A percentile compares a stretch with the other conserved stretches of the same genome.
phyloP scores from a whole-genome alignment of 1,140 invertebrate genomes.

The Capitella teleta region DNA sequence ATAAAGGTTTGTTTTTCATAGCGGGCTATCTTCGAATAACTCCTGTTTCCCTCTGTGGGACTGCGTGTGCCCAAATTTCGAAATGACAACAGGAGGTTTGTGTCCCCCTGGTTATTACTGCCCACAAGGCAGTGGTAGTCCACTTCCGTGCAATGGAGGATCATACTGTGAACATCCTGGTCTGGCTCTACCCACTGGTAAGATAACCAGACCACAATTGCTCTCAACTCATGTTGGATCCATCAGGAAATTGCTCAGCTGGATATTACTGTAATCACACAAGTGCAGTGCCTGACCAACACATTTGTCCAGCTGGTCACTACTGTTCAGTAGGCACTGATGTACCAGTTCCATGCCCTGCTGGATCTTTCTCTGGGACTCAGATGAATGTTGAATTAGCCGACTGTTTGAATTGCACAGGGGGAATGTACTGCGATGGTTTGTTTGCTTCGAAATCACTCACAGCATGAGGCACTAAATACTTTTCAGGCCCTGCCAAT shows the following conservation, averaged over 20 bases:
- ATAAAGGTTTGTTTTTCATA: slow-evolving; percentile 9
- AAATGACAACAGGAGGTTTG: slow-evolving; percentile 25
- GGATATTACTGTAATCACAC: slow-evolving; percentile 34
- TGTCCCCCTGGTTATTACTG: slow-evolving; percentile 34
- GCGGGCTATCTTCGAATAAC: slow-evolving; percentile 29
- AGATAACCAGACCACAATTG: too few relatives aligned
- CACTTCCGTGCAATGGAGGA: slow-evolving; percentile 25
- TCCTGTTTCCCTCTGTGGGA: slow-evolving; percentile 35
- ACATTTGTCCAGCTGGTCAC: slow-evolving; percentile 28
- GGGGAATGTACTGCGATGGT: slow-evolving; percentile 34
- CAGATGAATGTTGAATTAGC: slow-evolving; percentile 15
- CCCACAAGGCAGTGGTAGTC: slow-evolving; percentile 20
- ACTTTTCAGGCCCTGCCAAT: slow-evolving; percentile 17
- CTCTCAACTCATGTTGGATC: too few relatives aligned
- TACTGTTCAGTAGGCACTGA: slow-evolving; percentile 28
- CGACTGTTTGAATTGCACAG: slow-evolving; percentile 34
- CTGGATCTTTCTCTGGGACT: slow-evolving; percentile 26
- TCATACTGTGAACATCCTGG: slow-evolving; percentile 28
- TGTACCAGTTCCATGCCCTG: slow-evolving; percentile 24
- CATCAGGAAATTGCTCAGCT: slow-evolving; percentile 29
- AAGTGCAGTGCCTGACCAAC: slow-evolving; percentile 21
- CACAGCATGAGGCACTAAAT: too few relatives aligned
- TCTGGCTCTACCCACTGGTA: slow-evolving; percentile 26
- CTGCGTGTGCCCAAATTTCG: slow-evolving; percentile 30
- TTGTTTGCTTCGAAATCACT: too few relatives aligned